Evolutionary conservation across 2,113 vertebrate species (phyloP), one percentile per base, ranked within the genome.

Genomic region (Cheilinus undulatus): DNA sequence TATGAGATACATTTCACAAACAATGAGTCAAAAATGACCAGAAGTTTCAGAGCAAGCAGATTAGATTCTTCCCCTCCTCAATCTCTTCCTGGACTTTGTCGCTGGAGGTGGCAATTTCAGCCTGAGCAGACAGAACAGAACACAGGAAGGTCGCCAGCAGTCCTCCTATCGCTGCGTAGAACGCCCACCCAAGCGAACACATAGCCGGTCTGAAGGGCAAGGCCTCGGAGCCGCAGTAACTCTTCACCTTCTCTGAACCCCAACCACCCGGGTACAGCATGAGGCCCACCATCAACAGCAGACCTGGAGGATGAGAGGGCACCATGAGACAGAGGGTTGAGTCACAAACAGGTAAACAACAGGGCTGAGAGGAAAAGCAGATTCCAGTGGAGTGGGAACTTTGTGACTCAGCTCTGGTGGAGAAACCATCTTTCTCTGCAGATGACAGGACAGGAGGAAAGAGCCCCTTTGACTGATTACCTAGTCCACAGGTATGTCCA

Each of bases 81-180:
- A 99, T 99, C 92, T 99, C 98, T 91, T 98, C 98, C 81, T 99
- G 97, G 38, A 99, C 98, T 91, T 97, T 97, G 89, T 99, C 98
- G 32, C 97, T 97, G 83, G 98, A 99, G n/a, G 98, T 99, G 74
- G 98, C 98, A 4, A 98, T 96, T 90, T 99, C 98, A 10, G 98
- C 98, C 88, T 99, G 98, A 0, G 97, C 97, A 0, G 97, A 99
- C 89, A 99, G 93, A 78, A 99, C 94, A 0, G 98, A 95, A 14
- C 98, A 99, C 90, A 98, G 89, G 91, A 99, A 99, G 0, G 96
- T 95, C 46, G 96, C 94, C 73, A 96, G 88, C 0, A 96, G 98
- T 67, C 97, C 97, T 9, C 96, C 97, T 0, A 98, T 96, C 0
- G 97, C 97, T 0, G 96, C 95, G 74, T 99, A 99, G 90, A 99